Evolutionary conservation across 2,888 invertebrate species (phyloP), one percentile per base, ranked within the genome.

Genomic region (Scaptomyza tumidula): DNA sequence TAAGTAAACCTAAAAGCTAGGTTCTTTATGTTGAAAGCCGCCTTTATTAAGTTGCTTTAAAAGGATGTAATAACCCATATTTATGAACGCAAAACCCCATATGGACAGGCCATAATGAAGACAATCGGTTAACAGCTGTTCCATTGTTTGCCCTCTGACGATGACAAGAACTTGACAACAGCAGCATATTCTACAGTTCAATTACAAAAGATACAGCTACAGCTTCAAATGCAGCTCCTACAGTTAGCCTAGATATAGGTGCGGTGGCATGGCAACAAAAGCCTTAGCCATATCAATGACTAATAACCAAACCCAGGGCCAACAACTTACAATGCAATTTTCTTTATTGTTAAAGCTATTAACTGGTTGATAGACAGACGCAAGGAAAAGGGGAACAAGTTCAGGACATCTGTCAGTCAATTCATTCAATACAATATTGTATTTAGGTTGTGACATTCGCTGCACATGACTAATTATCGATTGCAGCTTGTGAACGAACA

Each of bases 401-500:
- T 64, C 75, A 86, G 88, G 84, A 85, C 84, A 85, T 88, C 84
- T 85, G 84, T 86, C 84, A 80, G 27, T 68, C 83, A 73, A 54
- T 52, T 33, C 66, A 65, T 63, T 61, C 61, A 70, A 56, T 53
- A 45, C 58, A 52, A 52, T 65, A 37, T 35, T n/a, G 1, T 44
- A 27, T 54, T 63, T 44, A 45, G 57, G 16, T 35, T 77, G 78
- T 77, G 78, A 59, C 82, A 72, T 86, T 68, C 83, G 64, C 86
- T 65, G 75, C 84, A 88, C 88, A 85, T 86, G 88, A 85, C 84
- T 85, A 85, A 85, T 86, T 88, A 88, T 83, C 61, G 72, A 68
- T 71, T 75, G 80, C 86, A 82, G 77, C 80, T n/a, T n/a, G n/a
- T n/a, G n/a, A n/a, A n/a, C n/a, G n/a, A n/a, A n/a, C n/a, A n/a